Conservation (phyloP, 1,140 invertebrate genomes). For the Diabrotica virgifera region DNA sequence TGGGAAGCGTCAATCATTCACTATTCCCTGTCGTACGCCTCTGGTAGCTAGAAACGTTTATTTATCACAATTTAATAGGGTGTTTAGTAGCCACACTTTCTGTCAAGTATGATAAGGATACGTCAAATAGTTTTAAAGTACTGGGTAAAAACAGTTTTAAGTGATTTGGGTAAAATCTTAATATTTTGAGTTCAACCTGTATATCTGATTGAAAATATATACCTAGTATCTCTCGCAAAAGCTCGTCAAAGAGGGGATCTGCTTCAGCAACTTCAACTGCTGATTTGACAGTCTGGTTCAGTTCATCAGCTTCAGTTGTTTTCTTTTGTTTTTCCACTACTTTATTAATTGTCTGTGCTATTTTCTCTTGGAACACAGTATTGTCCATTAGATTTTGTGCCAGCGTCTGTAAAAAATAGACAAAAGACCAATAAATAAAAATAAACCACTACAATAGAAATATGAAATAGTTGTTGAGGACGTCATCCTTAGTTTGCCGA, state of each 20-base stretch:
- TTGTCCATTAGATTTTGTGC: slow-evolving; percentile 32
- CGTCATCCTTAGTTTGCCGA: no score
- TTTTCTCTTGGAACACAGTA: slow-evolving; percentile 34
- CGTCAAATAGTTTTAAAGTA: no score
- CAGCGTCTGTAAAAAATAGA: slow-evolving; percentile 28
- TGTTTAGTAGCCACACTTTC: no score
- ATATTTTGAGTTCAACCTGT: no score
- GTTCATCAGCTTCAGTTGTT: slow-evolving; percentile 25
- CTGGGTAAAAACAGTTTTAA: no score
- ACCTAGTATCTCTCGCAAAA: slow-evolving; percentile 35
- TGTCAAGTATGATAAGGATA: no score
- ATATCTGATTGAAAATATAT: neutral
- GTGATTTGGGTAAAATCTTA: no score
- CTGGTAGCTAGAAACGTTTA: no score
- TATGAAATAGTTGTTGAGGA: neutral
- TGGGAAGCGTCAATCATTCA: no score
- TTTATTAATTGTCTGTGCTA: slow-evolving; percentile 37
- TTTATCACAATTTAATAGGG: no score
- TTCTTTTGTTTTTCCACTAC: slow-evolving; percentile 11
- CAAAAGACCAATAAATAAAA: neutral
- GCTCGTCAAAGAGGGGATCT: slow-evolving; percentile 35
- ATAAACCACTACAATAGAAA: slow-evolving; percentile 13
- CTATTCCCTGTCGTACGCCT: no score
- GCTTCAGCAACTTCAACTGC: slow-evolving; percentile 35
- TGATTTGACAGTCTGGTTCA: slow-evolving; percentile 33